These are phyloP conservation scores for Stenodera caucasica DNA, from an alignment of 2,888 invertebrate genomes.

Conservation along the genomic window DNA sequence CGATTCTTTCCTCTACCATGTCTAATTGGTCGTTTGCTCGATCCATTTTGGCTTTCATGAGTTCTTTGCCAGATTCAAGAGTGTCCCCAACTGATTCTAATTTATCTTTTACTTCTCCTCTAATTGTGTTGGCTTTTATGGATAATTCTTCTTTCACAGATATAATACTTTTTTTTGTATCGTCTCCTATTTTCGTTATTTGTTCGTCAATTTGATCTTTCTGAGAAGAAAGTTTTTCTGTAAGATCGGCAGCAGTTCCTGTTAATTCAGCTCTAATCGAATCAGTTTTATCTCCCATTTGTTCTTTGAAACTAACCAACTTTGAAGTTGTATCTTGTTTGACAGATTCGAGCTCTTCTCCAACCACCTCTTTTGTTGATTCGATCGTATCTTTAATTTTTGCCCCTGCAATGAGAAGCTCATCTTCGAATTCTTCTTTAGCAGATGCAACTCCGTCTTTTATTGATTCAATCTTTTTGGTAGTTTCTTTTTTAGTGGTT, in stretches of 20 bases:
- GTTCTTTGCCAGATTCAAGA: not conserved
- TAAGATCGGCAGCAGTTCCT: too few relatives aligned
- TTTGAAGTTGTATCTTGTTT: not conserved
- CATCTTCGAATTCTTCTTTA: not conserved
- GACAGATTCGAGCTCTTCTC: not conserved
- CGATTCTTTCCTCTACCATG: not conserved
- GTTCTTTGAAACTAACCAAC: not conserved
- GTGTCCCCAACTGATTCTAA: not conserved
- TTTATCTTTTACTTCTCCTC: not conserved
- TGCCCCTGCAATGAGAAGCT: too few relatives aligned
- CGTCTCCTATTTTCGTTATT: not conserved
- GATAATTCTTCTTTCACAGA: not conserved
- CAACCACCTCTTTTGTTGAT: not conserved
- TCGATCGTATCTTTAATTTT: not conserved
- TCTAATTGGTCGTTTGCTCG: not conserved
- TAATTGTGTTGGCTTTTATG: not conserved
- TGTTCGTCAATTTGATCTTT: not conserved
- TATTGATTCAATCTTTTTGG: not conserved
- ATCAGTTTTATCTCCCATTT: conserved; percentile 1
- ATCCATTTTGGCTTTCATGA: not conserved
- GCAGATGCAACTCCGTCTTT: conserved; percentile 2
- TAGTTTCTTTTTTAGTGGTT: not conserved
- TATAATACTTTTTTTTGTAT: not conserved
- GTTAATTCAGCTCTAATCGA: too few relatives aligned
- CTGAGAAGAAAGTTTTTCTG: too few relatives aligned